Evolutionary conservation across 2,113 vertebrate genomes (phyloP).

Genomic region (human (Homo sapiens)): DNA sequence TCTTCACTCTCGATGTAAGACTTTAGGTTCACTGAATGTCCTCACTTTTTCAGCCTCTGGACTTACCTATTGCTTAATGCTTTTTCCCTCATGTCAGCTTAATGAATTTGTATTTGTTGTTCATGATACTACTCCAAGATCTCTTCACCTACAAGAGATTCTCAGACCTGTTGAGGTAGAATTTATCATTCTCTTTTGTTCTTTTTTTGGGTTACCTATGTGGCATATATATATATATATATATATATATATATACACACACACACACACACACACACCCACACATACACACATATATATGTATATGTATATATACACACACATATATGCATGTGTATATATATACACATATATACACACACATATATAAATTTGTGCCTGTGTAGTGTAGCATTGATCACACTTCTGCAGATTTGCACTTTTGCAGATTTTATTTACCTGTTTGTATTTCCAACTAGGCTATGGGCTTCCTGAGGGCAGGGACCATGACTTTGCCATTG

Average conservation of each 20-base stretch:
- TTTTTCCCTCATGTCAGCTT: neutral
- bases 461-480: neutral
- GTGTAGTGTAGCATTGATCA: neutral
- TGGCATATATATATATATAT: too few relatives aligned
- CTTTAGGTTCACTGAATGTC: neutral
- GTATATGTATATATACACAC: too few relatives aligned
- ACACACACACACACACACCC: too few relatives aligned
- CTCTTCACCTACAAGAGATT: neutral
- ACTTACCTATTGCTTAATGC: neutral
- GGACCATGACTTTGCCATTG: neutral
- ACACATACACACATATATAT: too few relatives aligned
- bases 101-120: neutral
- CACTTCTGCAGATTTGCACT: neutral
- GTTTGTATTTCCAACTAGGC: neutral
- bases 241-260: too few relatives aligned
- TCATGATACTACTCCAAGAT: neutral
- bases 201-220: neutral
- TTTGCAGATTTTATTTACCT: neutral
- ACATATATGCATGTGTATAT: too few relatives aligned
- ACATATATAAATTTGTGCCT: neutral
- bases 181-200: neutral
- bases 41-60: neutral
- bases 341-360: too few relatives aligned
- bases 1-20: neutral
- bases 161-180: neutral